These are phyloP conservation scores for Drosophila triauraria DNA, from an alignment of 1,140 invertebrate genomes.

Conservation along the genomic window DNA sequence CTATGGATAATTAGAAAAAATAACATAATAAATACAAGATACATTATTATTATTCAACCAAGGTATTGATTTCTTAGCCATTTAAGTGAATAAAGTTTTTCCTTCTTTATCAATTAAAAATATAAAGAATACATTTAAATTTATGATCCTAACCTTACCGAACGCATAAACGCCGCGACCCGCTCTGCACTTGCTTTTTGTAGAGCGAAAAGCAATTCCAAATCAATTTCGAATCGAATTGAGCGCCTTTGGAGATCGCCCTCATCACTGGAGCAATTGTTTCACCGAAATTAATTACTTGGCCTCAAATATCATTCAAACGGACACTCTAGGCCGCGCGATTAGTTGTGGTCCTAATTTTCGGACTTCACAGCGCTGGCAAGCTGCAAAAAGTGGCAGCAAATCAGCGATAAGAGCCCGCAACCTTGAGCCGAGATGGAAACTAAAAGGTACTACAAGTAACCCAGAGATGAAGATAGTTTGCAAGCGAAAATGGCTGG, in stretches of 20 bases:
- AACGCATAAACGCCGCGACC: constrained; percentile 6
- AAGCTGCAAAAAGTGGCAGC: constrained; percentile 52
- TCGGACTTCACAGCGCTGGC: constrained; percentile 23
- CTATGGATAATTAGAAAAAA: too few species aligned
- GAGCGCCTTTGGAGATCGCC: constrained; percentile 42
- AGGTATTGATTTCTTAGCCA: too few species aligned
- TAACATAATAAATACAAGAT: too few species aligned
- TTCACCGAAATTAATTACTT: constrained; percentile 67
- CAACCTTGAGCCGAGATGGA: constrained; percentile 50
- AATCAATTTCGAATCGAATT: constrained; percentile 48
- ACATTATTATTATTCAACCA: too few species aligned
- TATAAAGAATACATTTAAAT: background rate
- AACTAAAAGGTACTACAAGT: background rate
- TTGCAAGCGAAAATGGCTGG: background rate
- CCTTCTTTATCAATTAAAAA: background rate
- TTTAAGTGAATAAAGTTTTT: too few species aligned
- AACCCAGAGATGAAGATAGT: constrained; percentile 10
- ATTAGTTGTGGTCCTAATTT: constrained; percentile 75
- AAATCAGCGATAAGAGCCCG: constrained; percentile 59
- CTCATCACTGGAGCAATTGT: constrained; percentile 63
- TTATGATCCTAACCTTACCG: background rate
- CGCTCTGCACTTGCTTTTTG: constrained; percentile 30
- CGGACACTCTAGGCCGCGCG: constrained; percentile 64
- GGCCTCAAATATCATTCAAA: constrained; percentile 57
- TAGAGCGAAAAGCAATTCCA: constrained; percentile 42